These are phyloP conservation scores for Pycnonotus jocosus DNA, from an alignment of 2,113 vertebrate species.

Conservation along the genomic window DNA sequence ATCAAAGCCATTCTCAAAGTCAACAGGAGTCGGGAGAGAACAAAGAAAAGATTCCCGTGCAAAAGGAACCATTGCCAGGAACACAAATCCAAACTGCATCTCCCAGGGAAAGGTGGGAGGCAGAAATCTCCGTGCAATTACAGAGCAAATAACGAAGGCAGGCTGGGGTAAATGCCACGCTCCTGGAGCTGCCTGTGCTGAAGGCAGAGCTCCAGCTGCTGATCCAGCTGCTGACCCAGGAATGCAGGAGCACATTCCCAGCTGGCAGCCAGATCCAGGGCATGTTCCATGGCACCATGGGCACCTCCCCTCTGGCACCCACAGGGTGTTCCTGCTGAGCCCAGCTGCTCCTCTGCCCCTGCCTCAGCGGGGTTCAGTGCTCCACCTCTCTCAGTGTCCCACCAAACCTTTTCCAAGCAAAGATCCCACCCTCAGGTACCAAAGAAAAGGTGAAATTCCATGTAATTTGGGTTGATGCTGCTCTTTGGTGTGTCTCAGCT, in stretches of 20 bases:
- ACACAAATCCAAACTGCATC: background rate
- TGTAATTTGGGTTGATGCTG: accelerated
- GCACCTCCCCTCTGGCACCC: background rate
- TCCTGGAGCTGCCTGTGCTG: background rate
- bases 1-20: background rate
- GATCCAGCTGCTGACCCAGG: background rate
- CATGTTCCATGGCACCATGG: accelerated
- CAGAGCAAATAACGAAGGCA: background rate
- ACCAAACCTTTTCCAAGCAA: background rate
- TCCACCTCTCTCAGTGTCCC: background rate
- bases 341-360: background rate
- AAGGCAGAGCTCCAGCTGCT: background rate
- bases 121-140: background rate
- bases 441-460: background rate
- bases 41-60: background rate
- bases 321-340: accelerated
- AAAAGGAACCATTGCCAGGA: background rate
- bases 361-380: background rate
- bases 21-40: background rate
- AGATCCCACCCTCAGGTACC: background rate
- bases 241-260: background rate
- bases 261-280: background rate
- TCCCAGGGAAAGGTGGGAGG: background rate
- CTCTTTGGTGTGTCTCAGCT: background rate
- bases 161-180: background rate